Evolutionary conservation across 1,140 invertebrate species (phyloP), one percentile per base, ranked within the genome.

Genomic region (Coelopa frigida): DNA sequence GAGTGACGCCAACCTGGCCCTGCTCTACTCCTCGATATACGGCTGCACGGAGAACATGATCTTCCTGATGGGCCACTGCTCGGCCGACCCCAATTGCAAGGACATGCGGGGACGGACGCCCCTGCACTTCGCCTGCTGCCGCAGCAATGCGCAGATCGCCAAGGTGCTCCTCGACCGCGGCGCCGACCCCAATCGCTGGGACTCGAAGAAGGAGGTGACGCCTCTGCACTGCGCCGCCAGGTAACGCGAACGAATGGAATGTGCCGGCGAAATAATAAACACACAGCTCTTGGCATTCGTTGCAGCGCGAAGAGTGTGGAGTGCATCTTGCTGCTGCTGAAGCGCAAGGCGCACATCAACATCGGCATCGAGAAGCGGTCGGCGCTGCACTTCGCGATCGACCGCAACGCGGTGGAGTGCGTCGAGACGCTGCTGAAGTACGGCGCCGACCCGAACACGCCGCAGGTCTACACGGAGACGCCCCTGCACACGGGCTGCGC

Each of bases 381-480:
- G 15, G 79, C 85, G 1, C 66, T 89, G 36, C 81, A 87, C 55
- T 87, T 82, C 58, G 87, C 85, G 3, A 84, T 87, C 17, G 71
- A 84, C 44, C 83, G 78, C 46, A 75, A 83, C 49, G 76, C 79
- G 4, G 70, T 71, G 14, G 78, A 84, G 44, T 87, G 85, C 51
- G 83, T 84, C 0, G 75, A 77, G 52, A 73, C 73, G 42, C 67
- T 88, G 33, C 58, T 88, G 21, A 75, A 81, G 53, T 75, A 78
- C 33, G 83, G 83, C 21, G 85, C 85, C 4, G 78, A 76, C 55
- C 82, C 85, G 32, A 85, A 87, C 53, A 86, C 83, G 44, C 79
- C 81, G n/a, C 84, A 86, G 73, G 84, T 87, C 20, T 87, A 81
- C 52, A 87, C 83, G 4, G 86, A 89, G 71, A 89, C 87, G 0